Evolutionary conservation across 1,140 invertebrate species (phyloP).

Genomic region (Orchesella cincta): DNA sequence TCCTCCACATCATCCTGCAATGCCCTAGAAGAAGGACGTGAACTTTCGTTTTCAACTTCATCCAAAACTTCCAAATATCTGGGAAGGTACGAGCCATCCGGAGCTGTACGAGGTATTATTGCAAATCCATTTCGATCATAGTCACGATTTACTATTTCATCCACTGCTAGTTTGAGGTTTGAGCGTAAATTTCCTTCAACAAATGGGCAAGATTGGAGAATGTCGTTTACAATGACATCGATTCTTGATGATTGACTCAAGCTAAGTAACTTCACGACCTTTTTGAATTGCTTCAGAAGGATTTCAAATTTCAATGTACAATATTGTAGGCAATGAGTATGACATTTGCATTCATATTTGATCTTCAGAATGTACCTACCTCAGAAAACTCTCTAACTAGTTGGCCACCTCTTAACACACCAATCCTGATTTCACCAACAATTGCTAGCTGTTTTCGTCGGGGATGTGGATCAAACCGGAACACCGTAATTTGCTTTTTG

Average conservation of each 20-base stretch:
- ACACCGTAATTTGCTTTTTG: slow-evolving; percentile 12
- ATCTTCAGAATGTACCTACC: background rate
- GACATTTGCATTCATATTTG: background rate
- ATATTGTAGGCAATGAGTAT: background rate
- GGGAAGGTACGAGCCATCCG: slow-evolving; percentile 33
- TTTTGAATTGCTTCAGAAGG: slow-evolving; percentile 5
- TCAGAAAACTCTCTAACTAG: slow-evolving; percentile 8
- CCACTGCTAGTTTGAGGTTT: background rate
- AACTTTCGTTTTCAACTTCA: background rate
- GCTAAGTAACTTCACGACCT: background rate
- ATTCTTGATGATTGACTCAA: background rate
- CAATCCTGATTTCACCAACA: slow-evolving; percentile 22
- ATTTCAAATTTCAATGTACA: background rate
- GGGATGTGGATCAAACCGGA: slow-evolving; percentile 40
- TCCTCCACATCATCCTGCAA: background rate
- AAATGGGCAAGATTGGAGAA: slow-evolving; percentile 29
- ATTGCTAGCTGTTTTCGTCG: slow-evolving; percentile 24
- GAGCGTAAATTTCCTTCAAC: slow-evolving; percentile 20
- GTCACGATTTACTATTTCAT: slow-evolving; percentile 29
- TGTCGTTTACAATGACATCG: slow-evolving; percentile 19
- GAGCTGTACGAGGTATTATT: background rate
- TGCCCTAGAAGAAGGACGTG: no score
- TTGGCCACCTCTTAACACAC: background rate
- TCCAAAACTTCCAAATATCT: slow-evolving; percentile 34
- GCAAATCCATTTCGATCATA: slow-evolving; percentile 33